Evolutionary conservation across 2,113 vertebrate genomes (phyloP), one percentile per base, ranked within the genome.

Genomic region (Hippolais icterina): DNA sequence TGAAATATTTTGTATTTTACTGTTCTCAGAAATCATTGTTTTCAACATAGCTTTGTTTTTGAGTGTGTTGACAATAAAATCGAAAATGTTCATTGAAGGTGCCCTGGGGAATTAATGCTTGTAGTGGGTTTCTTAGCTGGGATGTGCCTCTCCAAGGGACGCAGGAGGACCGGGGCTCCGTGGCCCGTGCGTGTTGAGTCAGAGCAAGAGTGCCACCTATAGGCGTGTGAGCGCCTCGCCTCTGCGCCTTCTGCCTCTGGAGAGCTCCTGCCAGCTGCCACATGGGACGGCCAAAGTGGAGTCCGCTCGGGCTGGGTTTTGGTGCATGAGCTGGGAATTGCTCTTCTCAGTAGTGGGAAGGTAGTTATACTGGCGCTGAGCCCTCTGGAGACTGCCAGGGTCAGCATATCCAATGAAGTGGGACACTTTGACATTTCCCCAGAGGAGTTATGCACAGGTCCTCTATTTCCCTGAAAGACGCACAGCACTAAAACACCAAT

Each of bases 31-130:
- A 92, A 61, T 54, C 83, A 53, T 44, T 88, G 87, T 75, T 96
- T 96, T 83, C 82, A 64, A 44, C 70, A 28, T 63, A 27, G 75
- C 35, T 77, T 93, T 90, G 42, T 4, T 95, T 93, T 66, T 72
- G 74, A 92, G 54, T 88, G 95, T 96, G 80, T 85, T 94, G 90
- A 91, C 66, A 98, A 97, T 97, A 97, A 97, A 96, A 93, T 66
- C 5, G 17, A 24, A 88, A 65, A 42, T 41, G 50, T 95, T 87
- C 59, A 4, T 86, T 86, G 50, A 10, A 83, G 54, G 9, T 44
- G 49, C 15, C 19, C 46, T 60, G 52, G 84, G 29, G 57, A 41
- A 52, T 94, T 54, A 42, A 12, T 90, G 59, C 7, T 44, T 80
- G 28, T 24, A 16, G 1, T 20, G 52, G 6, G 7, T 70, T 78